Percentiles rank a stretch among this genome's conserved stretches.
Conservation (phyloP, 2,113 vertebrate species). For the Passer domesticus region DNA sequence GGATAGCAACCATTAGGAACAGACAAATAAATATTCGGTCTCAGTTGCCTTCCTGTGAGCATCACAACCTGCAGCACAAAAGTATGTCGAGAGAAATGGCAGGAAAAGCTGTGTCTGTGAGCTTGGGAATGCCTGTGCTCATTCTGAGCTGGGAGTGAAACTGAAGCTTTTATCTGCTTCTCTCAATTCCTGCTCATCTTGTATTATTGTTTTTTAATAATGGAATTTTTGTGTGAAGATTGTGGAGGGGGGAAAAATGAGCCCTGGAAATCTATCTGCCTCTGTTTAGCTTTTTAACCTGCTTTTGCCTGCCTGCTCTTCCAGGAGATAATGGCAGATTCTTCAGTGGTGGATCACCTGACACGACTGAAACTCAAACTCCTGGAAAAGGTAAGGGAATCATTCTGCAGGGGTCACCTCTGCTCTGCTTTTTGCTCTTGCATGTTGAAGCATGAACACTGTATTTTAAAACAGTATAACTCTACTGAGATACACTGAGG, state of each 20-base stretch:
- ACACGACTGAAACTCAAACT: conserved; percentile 77
- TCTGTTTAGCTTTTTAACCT: background rate
- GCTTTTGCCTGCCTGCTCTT: background rate
- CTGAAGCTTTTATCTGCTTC: background rate
- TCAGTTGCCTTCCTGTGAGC: background rate
- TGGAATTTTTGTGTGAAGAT: background rate
- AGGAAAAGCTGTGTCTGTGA: background rate
- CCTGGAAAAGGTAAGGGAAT: conserved; percentile 78
- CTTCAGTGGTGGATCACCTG: conserved; percentile 75
- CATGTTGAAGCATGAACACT: background rate
- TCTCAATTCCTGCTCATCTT: background rate
- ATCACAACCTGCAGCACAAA: background rate
- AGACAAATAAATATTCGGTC: background rate
- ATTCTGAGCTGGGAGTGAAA: background rate
- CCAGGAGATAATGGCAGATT: conserved; percentile 67
- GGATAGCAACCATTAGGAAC: background rate
- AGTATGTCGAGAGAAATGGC: background rate
- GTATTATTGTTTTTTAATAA: background rate
- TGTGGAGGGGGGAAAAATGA: background rate
- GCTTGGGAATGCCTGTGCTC: fast-evolving
- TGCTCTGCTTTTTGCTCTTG: background rate
- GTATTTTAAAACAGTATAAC: background rate
- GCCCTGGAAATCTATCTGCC: background rate
- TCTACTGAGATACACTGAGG: background rate
- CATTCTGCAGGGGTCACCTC: background rate